Conservation (phyloP, 2,797 vertebrate species). For the Anableps anableps region DNA sequence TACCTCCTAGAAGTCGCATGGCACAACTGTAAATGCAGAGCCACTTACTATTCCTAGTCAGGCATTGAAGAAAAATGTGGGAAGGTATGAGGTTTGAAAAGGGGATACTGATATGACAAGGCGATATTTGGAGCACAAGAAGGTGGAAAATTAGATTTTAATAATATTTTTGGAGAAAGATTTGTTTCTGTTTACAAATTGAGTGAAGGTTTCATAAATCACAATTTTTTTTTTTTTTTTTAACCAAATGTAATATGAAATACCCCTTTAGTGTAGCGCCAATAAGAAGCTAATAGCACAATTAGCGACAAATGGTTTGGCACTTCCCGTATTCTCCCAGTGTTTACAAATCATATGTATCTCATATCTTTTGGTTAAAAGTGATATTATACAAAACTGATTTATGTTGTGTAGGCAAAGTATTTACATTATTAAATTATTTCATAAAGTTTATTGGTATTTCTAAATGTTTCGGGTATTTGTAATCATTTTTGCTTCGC, state of each 20-base stretch:
- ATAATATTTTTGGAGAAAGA: background rate
- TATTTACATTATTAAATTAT: too few species aligned
- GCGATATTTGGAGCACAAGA: background rate
- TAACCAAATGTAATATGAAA: background rate
- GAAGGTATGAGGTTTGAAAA: background rate
- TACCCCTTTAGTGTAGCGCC: too few species aligned
- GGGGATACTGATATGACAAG: background rate
- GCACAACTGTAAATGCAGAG: conserved; percentile 49
- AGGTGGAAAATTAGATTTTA: background rate
- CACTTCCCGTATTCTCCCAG: background rate
- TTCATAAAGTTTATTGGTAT: too few species aligned
- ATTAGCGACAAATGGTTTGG: background rate
- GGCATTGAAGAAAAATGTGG: conserved; percentile 45
- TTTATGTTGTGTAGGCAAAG: too few species aligned
- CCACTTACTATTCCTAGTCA: conserved; percentile 55
- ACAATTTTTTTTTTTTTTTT: background rate
- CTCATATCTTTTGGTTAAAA: background rate
- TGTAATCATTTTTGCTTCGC: too few species aligned
- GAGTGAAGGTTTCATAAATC: background rate
- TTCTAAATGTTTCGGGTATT: too few species aligned
- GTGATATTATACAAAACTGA: too few species aligned
- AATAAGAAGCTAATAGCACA: background rate
- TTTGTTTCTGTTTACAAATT: background rate
- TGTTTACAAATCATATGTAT: background rate
- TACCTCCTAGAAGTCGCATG: conserved; percentile 60